A percentile compares a stretch with the other conserved stretches of the same genome.
Evolutionary conservation across 1,140 invertebrate species (phyloP).

Genomic region (Diplogasteroides magnus): DNA sequence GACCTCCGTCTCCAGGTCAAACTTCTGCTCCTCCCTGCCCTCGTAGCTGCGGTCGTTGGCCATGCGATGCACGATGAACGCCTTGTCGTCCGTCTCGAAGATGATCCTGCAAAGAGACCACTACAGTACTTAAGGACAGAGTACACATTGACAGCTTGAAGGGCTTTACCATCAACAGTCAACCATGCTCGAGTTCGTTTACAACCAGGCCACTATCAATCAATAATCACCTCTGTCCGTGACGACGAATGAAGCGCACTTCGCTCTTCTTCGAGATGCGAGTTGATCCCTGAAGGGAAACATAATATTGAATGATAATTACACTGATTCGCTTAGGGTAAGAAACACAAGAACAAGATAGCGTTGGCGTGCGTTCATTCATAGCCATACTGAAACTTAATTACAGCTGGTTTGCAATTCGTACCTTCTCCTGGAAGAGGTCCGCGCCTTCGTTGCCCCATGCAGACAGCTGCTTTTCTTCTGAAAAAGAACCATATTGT

Average conservation of each 20-base stretch:
- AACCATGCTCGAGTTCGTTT: too few species aligned
- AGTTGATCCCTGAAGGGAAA: background rate
- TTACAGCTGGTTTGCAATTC: too few species aligned
- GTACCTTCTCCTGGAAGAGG: slow-evolving; percentile 12
- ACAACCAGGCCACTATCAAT: background rate
- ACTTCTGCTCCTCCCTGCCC: slow-evolving; percentile 22
- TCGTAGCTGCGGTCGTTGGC: slow-evolving; percentile 35
- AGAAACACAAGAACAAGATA: too few species aligned
- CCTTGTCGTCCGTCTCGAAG: slow-evolving; percentile 29
- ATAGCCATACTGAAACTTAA: too few species aligned
- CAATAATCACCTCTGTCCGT: slow-evolving; percentile 22
- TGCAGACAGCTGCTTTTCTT: slow-evolving; percentile 23
- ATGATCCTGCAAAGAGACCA: slow-evolving; percentile 18
- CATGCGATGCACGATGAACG: slow-evolving; percentile 36
- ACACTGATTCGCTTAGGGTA: too few species aligned
- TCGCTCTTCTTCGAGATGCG: slow-evolving; percentile 10
- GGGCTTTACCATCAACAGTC: too few species aligned
- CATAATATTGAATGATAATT: too few species aligned
- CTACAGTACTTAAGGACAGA: too few species aligned
- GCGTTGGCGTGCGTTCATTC: too few species aligned
- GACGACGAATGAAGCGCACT: slow-evolving; percentile 29
- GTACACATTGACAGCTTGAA: too few species aligned
- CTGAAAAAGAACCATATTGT: too few species aligned
- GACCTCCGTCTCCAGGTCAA: slow-evolving; percentile 24
- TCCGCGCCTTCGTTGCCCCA: slow-evolving; percentile 13